These are phyloP conservation scores for Anguilla rostrata DNA, from an alignment of 2,113 vertebrate species.

Conservation along the genomic window DNA sequence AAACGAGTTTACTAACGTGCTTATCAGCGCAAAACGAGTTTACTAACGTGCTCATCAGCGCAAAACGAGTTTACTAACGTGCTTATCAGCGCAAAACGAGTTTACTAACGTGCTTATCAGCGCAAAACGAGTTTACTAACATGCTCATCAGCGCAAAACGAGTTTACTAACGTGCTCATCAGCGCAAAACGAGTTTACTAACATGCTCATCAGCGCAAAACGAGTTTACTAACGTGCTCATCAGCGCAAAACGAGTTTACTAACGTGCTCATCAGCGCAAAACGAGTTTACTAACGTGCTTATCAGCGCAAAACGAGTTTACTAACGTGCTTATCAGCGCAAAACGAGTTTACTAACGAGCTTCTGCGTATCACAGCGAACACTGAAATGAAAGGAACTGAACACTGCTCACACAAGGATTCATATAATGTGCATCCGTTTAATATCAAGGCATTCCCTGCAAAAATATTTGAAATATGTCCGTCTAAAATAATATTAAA, in stretches of 20 bases:
- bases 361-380: background rate
- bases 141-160: background rate
- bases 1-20: slow-evolving; percentile 23
- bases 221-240: slow-evolving; percentile 13
- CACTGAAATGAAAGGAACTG: background rate
- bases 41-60: background rate
- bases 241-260: slow-evolving; percentile 21
- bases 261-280: background rate
- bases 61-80: slow-evolving; percentile 25
- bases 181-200: slow-evolving; percentile 21
- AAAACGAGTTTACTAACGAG: slow-evolving; percentile 24
- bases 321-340: background rate
- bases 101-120: background rate
- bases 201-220: background rate
- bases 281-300: slow-evolving; percentile 26
- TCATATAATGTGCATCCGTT: no score
- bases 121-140: slow-evolving; percentile 21
- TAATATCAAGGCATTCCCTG: background rate
- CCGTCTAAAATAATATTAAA: background rate
- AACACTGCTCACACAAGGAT: background rate
- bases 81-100: slow-evolving; percentile 7
- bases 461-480: background rate
- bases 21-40: slow-evolving; percentile 12
- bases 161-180: slow-evolving; percentile 11
- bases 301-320: slow-evolving; percentile 11